These are phyloP conservation scores for Megalops atlanticus DNA, from an alignment of 2,113 vertebrate genomes.

Conservation along the genomic window DNA sequence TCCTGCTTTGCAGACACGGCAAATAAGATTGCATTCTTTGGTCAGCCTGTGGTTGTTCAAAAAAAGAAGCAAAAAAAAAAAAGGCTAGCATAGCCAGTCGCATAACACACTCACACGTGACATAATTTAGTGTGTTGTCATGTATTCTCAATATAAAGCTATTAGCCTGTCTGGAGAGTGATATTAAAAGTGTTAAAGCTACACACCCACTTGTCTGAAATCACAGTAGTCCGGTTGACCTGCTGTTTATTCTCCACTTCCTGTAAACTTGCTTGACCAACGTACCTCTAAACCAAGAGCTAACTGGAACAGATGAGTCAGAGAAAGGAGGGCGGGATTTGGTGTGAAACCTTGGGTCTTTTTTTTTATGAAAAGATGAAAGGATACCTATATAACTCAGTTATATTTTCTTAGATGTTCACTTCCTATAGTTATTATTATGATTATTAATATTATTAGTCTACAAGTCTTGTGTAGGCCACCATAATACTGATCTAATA, in stretches of 20 bases:
- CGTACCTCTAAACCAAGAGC: constrained; percentile 8
- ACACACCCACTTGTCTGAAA: not conserved
- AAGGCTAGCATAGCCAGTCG: not conserved
- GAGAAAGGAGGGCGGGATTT: not conserved
- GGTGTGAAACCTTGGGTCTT: constrained; percentile 28
- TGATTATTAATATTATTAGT: constrained; percentile 41
- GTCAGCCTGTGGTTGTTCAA: too few species aligned
- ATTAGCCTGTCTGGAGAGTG: not conserved
- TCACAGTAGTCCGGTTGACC: not conserved
- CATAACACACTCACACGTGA: not conserved
- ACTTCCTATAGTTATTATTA: constrained; percentile 45
- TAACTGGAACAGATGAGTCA: constrained; percentile 19
- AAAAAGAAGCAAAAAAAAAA: too few species aligned
- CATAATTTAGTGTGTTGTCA: not conserved
- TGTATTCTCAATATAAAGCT: not conserved
- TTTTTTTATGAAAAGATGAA: constrained; percentile 48
- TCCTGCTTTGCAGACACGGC: not conserved
- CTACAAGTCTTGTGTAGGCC: constrained; percentile 51
- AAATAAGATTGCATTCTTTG: too few species aligned
- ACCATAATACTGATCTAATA: constrained; percentile 25
- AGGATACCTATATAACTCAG: constrained; percentile 56
- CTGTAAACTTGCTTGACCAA: not conserved
- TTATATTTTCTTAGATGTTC: constrained; percentile 44
- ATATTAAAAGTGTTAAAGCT: not conserved
- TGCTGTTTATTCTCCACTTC: not conserved